Evolutionary conservation across 2,888 invertebrate genomes (phyloP).

Genomic region (Gasteruption jaculator): DNA sequence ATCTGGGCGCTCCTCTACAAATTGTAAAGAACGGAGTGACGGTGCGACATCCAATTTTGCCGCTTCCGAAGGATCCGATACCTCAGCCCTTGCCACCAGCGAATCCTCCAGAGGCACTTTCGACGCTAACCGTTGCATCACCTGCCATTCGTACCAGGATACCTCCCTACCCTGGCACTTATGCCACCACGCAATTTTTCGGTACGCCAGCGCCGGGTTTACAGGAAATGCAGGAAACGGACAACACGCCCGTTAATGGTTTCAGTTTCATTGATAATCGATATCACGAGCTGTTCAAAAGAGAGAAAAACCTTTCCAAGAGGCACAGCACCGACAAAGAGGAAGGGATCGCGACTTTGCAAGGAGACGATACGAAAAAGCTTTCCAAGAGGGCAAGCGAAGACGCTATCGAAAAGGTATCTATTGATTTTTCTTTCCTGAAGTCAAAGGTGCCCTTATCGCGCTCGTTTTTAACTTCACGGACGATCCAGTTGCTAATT

Average conservation of each 20-base stretch:
- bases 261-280: conserved; percentile 32
- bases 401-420: conserved; percentile 6
- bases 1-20: conserved; percentile 42
- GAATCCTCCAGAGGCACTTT: conserved; percentile 25
- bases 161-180: conserved; percentile 7
- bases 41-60: conserved; percentile 40
- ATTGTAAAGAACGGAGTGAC: conserved; percentile 41
- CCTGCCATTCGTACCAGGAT: not conserved
- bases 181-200: conserved; percentile 25
- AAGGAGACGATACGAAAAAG: conserved; percentile 19
- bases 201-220: conserved; percentile 26
- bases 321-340: conserved; percentile 19
- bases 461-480: no score
- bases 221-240: conserved; percentile 20
- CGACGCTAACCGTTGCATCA: conserved; percentile 12
- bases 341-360: conserved; percentile 8
- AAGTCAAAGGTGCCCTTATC: no score
- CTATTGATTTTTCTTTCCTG: no score
- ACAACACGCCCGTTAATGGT: conserved; percentile 23
- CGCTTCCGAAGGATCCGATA: conserved; percentile 26
- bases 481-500: no score
- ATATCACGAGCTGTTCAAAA: conserved; percentile 37
- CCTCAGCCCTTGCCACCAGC: conserved; percentile 38
- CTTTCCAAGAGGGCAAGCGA: conserved; percentile 26
- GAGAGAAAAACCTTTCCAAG: conserved; percentile 29